Evolutionary conservation across 2,797 vertebrate species (phyloP).

Genomic region (Hydrocynus forskahlii): DNA sequence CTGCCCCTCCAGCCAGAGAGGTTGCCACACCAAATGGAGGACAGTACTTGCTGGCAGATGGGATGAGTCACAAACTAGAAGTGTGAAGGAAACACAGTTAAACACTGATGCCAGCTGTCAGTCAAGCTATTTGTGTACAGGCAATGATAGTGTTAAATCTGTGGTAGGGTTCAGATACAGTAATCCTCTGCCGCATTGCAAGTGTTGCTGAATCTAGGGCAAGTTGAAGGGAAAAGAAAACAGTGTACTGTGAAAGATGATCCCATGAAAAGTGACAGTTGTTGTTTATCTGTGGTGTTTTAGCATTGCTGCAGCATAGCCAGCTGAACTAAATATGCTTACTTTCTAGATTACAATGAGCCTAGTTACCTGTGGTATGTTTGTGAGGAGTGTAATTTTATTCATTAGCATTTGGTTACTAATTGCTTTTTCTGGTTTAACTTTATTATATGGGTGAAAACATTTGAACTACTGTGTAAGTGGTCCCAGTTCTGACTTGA

Average conservation of each 20-base stretch:
- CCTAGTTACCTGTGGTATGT: background rate
- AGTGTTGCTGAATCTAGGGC: slow-evolving; percentile 2
- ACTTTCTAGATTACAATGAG: background rate
- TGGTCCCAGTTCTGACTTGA: too few species aligned
- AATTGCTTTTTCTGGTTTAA: too few species aligned
- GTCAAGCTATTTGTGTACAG: slow-evolving; percentile 41
- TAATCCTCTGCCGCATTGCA: background rate
- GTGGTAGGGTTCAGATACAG: background rate
- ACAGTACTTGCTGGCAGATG: slow-evolving; percentile 93
- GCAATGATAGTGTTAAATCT: background rate
- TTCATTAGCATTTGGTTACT: too few species aligned
- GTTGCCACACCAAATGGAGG: slow-evolving; percentile 91
- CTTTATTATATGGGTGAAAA: too few species aligned
- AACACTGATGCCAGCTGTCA: slow-evolving; percentile 43
- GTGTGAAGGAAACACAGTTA: slow-evolving; percentile 30
- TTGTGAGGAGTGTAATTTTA: too few species aligned
- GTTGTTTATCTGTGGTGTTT: background rate
- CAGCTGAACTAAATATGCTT: background rate
- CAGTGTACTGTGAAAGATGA: background rate
- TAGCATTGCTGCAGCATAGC: background rate
- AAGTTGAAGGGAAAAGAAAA: background rate
- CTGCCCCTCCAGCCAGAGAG: slow-evolving; percentile 89
- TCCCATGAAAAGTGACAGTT: background rate
- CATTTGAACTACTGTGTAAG: too few species aligned
- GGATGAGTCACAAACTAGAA: slow-evolving; percentile 90